Conservation (phyloP, 2,113 vertebrate genomes). For the Hippocampus zosterae region DNA sequence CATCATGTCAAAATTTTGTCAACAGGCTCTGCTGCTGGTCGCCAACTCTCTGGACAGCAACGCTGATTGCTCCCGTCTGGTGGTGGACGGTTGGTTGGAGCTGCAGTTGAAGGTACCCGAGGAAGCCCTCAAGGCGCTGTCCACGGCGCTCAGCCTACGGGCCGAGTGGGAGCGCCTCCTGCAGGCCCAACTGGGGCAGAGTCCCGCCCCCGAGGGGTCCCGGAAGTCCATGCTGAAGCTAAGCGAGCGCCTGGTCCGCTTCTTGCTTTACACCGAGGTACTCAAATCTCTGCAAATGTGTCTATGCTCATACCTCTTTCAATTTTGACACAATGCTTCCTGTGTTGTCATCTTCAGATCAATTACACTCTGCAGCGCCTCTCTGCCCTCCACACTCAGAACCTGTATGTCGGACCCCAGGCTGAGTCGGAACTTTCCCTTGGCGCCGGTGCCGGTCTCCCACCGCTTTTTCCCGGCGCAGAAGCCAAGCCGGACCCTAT, state of each 20-base stretch:
- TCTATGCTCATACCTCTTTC: background rate
- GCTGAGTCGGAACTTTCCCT: conserved; percentile 10
- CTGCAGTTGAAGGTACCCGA: conserved; percentile 63
- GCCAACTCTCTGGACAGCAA: conserved; percentile 82
- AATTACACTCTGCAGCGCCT: conserved; percentile 77
- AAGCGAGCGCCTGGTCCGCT: conserved; percentile 74
- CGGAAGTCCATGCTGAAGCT: conserved; percentile 61
- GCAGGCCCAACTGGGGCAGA: conserved; percentile 67
- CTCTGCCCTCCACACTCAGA: conserved; percentile 77
- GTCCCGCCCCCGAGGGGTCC: conserved; percentile 4
- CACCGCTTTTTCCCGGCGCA: conserved; percentile 68
- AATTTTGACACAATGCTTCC: background rate
- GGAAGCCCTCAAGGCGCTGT: conserved; percentile 69
- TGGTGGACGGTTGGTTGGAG: conserved; percentile 86
- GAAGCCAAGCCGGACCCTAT: conserved; percentile 71
- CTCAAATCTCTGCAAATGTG: background rate
- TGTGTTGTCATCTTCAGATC: conserved; percentile 61
- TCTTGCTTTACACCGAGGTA: conserved; percentile 77
- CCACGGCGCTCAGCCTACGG: conserved; percentile 71
- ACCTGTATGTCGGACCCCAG: conserved; percentile 84
- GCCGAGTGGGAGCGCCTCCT: conserved; percentile 77
- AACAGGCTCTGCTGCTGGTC: conserved; percentile 81
- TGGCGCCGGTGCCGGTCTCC: conserved; percentile 46
- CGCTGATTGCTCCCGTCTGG: conserved; percentile 79
- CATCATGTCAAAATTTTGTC: background rate